Conservation (phyloP, 2,888 invertebrate genomes). For the Rhagophthalmus giganteus region DNA sequence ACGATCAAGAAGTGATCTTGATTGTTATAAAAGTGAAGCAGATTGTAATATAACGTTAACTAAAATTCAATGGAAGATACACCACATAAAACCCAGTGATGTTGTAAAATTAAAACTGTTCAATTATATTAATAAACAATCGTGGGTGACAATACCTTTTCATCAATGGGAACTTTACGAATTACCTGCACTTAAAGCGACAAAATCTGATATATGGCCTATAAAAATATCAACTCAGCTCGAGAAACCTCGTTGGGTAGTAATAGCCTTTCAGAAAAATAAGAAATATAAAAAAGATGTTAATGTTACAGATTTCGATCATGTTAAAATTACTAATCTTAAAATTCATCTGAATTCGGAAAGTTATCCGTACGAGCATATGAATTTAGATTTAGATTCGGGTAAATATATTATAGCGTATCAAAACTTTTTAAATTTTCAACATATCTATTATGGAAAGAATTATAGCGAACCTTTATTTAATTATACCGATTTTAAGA, state of each 20-base stretch:
- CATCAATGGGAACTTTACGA: too few species aligned
- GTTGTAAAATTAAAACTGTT: not conserved
- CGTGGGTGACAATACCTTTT: too few species aligned
- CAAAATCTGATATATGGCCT: too few species aligned
- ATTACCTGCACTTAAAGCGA: too few species aligned
- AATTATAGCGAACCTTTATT: conserved; percentile 10
- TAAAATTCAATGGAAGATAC: not conserved
- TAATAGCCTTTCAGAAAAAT: conserved; percentile 49
- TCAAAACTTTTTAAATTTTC: conserved; percentile 36
- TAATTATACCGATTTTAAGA: conserved; percentile 17
- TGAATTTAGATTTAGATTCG: conserved; percentile 38
- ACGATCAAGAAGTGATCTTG: too few species aligned
- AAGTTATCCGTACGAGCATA: too few species aligned
- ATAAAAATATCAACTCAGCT: too few species aligned
- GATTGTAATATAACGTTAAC: not conserved
- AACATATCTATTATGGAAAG: conserved; percentile 30
- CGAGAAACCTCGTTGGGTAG: too few species aligned
- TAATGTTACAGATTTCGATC: conserved; percentile 33
- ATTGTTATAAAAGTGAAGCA: not conserved
- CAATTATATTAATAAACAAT: not conserved
- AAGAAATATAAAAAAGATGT: conserved; percentile 38
- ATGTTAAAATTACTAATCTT: too few species aligned
- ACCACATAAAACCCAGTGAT: not conserved
- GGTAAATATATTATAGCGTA: conserved; percentile 34
- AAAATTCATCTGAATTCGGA: too few species aligned